Conservation (phyloP, 2,113 vertebrate species). For the rabbit (Oryctolagus cuniculus) region DNA sequence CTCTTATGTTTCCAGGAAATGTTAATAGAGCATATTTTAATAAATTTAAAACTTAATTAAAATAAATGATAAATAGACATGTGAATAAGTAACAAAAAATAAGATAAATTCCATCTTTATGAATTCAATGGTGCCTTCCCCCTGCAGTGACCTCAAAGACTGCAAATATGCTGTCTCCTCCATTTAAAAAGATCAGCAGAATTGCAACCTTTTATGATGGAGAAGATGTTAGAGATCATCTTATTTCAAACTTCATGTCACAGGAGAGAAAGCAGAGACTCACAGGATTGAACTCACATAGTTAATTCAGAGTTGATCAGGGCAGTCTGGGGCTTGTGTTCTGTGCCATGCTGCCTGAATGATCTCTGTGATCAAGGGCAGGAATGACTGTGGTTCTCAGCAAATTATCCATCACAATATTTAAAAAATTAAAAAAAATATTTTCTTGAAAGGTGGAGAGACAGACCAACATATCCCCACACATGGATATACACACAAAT, state of each 20-base stretch:
- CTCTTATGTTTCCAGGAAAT: not conserved
- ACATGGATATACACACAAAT: too few relatives aligned
- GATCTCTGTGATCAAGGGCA: not conserved
- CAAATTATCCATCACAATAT: too few relatives aligned
- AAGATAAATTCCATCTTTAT: not conserved
- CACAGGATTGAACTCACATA: fast-evolving
- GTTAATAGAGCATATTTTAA: not conserved
- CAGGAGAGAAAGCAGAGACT: not conserved
- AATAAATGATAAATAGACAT: not conserved
- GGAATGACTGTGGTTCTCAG: not conserved
- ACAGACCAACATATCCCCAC: too few relatives aligned
- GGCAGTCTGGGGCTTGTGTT: fast-evolving
- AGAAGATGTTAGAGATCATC: not conserved
- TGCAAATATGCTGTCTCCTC: not conserved
- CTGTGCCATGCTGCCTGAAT: not conserved
- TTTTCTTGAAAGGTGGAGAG: too few relatives aligned
- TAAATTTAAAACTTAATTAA: not conserved
- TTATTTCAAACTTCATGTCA: not conserved
- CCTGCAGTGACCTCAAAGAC: not conserved
- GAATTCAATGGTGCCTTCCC: not conserved
- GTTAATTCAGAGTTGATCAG: not conserved
- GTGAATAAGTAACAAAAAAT: not conserved
- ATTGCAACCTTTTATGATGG: not conserved
- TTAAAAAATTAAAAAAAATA: too few relatives aligned
- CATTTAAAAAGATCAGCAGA: not conserved